Percentiles rank a stretch among this genome's conserved stretches.
phyloP scores from a whole-genome alignment of 2,113 vertebrate species.

The Machaerirhynchus nigripectus region DNA sequence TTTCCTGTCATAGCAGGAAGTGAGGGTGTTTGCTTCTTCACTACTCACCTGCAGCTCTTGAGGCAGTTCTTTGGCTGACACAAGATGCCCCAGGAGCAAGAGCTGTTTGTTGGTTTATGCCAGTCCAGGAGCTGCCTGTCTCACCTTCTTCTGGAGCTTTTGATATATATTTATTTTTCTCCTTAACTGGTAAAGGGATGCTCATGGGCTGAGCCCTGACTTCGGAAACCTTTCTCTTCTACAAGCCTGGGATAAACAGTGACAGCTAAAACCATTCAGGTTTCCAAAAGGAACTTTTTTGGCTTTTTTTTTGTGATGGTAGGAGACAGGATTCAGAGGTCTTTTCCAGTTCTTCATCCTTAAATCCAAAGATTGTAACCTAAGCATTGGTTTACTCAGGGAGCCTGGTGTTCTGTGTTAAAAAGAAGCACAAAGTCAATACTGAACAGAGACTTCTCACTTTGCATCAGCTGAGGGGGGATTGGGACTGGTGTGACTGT shows the following conservation, averaged over 20 bases:
- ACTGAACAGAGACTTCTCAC: background rate
- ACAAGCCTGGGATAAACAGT: background rate
- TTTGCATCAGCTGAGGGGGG: accelerated
- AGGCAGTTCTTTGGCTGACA: background rate
- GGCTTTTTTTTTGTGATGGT: background rate
- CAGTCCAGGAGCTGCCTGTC: background rate
- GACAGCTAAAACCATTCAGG: background rate
- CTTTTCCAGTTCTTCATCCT: background rate
- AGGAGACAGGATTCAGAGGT: background rate
- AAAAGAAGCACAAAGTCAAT: background rate
- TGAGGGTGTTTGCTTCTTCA: background rate
- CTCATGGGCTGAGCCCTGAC: background rate
- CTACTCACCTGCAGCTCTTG: background rate
- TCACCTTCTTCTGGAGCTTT: background rate
- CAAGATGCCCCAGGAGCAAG: background rate
- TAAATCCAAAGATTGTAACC: background rate
- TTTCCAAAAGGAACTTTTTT: background rate
- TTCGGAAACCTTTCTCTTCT: background rate
- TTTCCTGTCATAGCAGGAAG: background rate
- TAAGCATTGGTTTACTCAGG: background rate
- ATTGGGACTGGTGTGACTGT: background rate
- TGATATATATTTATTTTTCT: background rate
- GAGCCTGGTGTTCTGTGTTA: background rate
- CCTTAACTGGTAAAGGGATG: background rate
- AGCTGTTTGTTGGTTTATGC: background rate